Base-by-base conservation (phyloP, 2,113 vertebrate genomes). In the Amphiprion ocellaris region DNA sequence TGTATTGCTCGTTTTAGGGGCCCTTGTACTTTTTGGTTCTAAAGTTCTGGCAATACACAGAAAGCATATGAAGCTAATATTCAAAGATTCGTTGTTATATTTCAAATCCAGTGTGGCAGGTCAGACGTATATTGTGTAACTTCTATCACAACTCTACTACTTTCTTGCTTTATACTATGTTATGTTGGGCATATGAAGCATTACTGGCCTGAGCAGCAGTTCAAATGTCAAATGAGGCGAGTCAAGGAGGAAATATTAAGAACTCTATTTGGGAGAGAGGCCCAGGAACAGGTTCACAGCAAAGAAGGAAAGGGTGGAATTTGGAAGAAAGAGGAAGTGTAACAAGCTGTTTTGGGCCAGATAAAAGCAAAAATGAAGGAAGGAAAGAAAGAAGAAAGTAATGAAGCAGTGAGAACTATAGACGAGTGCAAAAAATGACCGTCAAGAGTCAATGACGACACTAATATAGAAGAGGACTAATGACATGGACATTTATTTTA, bases 401-500 rank as follows among this genome's bases (percentile, higher is more conserved):
- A 85, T 90, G 85, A 84, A 82, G 83, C 88, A 60, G 26, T n/a
- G 53, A 70, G 68, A 64, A 59, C 67, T 86, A 73, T 28, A 58
- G 69, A 84, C 28, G 15, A 70, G 68, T 74, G 74, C 82, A 79
- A 88, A 81, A 86, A 86, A 79, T 85, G 85, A 87, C 77, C 58
- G 21, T 69, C 16, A 58, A 66, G 66, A 87, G 82, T 82, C 77
- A 71, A 30, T 70, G 69, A 56, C 58, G n/a, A 24, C 44, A 67
- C 61, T 72, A 74, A 81, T 83, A 74, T 53, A 72, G 66, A 60
- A 61, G 39, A 74, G 75, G 46, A 61, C 85, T 87, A 87, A 92
- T 90, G 83, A 67, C 75, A 46, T 69, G 55, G 65, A 72, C 85
- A 85, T 81, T 86, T 82, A 75, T 87, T 91, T 81, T 83, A 85